These are phyloP conservation scores for Falcunculus frontatus DNA, from an alignment of 2,113 vertebrate genomes.

Conservation along the genomic window DNA sequence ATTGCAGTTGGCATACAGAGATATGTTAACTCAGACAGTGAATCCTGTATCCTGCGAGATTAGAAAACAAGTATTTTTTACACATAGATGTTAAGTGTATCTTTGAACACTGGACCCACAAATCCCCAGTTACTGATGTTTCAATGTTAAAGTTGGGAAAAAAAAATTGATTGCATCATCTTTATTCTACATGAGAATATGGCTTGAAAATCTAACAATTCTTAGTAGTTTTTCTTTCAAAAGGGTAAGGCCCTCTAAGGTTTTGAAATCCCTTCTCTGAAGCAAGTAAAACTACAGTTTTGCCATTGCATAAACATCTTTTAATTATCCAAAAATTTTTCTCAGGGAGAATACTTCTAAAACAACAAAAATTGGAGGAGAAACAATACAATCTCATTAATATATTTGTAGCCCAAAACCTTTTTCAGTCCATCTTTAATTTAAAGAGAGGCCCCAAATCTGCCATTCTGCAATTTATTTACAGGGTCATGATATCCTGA, in stretches of 20 bases:
- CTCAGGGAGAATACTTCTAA: neutral
- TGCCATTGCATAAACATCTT: neutral
- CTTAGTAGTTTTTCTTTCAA: neutral
- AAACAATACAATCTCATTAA: constrained; percentile 25
- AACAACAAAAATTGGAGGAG: neutral
- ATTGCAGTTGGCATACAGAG: neutral
- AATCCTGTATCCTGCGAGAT: neutral
- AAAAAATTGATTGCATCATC: neutral
- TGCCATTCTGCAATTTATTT: constrained; percentile 46
- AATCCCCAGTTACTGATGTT: neutral
- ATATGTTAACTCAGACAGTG: constrained; percentile 3
- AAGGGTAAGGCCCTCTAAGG: neutral
- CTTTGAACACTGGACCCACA: neutral
- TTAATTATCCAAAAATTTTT: neutral
- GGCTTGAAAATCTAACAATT: neutral
- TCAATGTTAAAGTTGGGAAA: neutral
- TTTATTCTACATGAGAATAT: neutral
- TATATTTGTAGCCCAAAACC: neutral
- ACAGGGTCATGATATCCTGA: constrained; percentile 11
- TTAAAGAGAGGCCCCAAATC: neutral
- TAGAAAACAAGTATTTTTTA: neutral
- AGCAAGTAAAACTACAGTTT: neutral
- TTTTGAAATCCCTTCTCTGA: neutral
- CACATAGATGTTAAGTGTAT: neutral
- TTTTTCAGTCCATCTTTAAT: constrained; percentile 3